Percentiles rank a stretch among this genome's conserved stretches.
Conservation (phyloP, 2,888 invertebrate genomes). For the Myathropa florea region DNA sequence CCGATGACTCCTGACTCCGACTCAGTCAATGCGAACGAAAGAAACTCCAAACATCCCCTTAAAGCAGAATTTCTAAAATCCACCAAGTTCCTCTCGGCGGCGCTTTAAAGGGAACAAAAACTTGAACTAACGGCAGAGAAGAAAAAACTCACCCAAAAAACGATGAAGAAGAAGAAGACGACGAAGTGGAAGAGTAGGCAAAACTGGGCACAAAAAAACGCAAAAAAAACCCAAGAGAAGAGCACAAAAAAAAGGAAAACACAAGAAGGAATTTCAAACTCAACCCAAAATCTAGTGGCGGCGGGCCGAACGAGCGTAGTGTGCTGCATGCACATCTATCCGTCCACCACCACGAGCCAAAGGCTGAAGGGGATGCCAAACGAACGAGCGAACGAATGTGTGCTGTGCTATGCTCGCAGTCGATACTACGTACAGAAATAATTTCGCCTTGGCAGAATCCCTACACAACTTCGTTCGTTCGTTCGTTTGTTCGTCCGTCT, state of each 20-base stretch:
- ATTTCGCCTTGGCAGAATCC: slow-evolving; percentile 66
- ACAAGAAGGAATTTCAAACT: slow-evolving; percentile 56
- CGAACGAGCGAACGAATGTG: slow-evolving; percentile 45
- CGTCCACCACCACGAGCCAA: slow-evolving; percentile 59
- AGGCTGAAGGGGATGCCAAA: slow-evolving; percentile 67
- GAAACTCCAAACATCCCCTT: slow-evolving; percentile 66
- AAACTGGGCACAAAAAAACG: slow-evolving; percentile 24
- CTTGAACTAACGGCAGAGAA: background rate
- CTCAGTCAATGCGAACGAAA: slow-evolving; percentile 24
- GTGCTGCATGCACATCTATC: slow-evolving; percentile 49
- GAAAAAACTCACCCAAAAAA: slow-evolving; percentile 7
- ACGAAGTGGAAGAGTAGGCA: slow-evolving; percentile 5
- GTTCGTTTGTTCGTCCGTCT: no score
- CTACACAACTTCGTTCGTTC: slow-evolving; percentile 18
- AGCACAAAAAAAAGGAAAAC: slow-evolving; percentile 27
- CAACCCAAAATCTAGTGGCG: slow-evolving; percentile 70
- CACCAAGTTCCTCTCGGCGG: slow-evolving; percentile 38
- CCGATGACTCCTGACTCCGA: slow-evolving; percentile 13
- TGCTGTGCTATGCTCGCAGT: slow-evolving; percentile 34
- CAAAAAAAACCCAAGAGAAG: slow-evolving; percentile 11
- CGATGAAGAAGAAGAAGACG: background rate
- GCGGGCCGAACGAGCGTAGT: slow-evolving; percentile 42
- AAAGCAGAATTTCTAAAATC: slow-evolving; percentile 65
- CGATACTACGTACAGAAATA: slow-evolving; percentile 61
- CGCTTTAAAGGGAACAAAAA: slow-evolving; percentile 40